Conservation (phyloP, 2,797 vertebrate genomes). For the Neomorphus geoffroyi region DNA sequence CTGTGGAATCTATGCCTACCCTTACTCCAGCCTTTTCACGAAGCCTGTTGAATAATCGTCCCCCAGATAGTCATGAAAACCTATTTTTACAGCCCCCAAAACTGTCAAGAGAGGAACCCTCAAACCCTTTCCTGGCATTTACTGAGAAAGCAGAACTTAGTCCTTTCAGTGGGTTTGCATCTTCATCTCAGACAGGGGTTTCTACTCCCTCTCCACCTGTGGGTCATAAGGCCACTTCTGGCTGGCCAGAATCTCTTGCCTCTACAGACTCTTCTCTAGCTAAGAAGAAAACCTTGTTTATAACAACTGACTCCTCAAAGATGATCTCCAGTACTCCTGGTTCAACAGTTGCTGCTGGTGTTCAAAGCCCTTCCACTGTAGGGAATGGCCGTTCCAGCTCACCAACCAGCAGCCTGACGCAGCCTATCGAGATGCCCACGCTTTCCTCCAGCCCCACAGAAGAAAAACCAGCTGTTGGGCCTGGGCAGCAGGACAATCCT, state of each 20-base stretch:
- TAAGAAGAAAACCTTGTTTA: constrained; percentile 90
- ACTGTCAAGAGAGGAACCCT: constrained; percentile 85
- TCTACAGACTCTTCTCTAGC: constrained; percentile 78
- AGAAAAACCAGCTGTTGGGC: constrained; percentile 79
- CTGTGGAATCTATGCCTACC: constrained; percentile 84
- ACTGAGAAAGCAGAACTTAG: constrained; percentile 86
- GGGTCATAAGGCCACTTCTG: constrained; percentile 73
- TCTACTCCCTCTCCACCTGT: constrained; percentile 61
- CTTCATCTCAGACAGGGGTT: constrained; percentile 75
- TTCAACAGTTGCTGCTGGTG: constrained; percentile 73
- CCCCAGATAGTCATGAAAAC: constrained; percentile 91
- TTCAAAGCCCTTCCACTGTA: constrained; percentile 79
- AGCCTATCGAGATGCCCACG: constrained; percentile 85
- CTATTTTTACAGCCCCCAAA: constrained; percentile 94
- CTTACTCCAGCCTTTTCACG: constrained; percentile 87
- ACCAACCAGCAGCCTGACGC: constrained; percentile 76
- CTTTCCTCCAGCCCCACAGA: constrained; percentile 85
- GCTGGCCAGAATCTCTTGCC: constrained; percentile 78
- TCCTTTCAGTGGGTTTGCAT: constrained; percentile 85
- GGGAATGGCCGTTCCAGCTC: constrained; percentile 81
- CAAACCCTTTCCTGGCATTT: constrained; percentile 94
- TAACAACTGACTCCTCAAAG: constrained; percentile 91
- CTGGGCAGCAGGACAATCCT: constrained; percentile 78
- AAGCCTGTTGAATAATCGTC: constrained; percentile 80
- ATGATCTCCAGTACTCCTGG: constrained; percentile 84